Evolutionary conservation across 1,140 invertebrate genomes (phyloP).

Genomic region (Listronotus oregonensis): DNA sequence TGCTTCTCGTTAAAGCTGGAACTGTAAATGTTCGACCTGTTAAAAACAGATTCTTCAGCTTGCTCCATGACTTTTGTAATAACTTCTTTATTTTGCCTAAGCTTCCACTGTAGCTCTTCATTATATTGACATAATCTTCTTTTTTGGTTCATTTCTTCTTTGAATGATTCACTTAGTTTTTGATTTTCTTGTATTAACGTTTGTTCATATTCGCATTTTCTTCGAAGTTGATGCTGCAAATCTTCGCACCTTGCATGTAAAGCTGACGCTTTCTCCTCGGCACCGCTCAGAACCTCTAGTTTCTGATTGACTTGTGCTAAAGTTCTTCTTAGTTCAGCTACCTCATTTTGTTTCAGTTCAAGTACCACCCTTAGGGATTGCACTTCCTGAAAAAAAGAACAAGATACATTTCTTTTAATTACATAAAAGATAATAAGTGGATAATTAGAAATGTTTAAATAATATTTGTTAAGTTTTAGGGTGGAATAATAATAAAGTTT

Average conservation of each 20-base stretch:
- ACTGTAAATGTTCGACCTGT: conserved; percentile 42
- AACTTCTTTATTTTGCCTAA: conserved; percentile 77
- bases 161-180: conserved; percentile 70
- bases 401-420: neutral
- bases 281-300: conserved; percentile 60
- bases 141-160: conserved; percentile 75
- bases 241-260: conserved; percentile 72
- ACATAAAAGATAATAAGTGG: neutral
- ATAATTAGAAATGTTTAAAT: too few relatives aligned
- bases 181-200: conserved; percentile 63
- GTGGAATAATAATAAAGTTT: too few relatives aligned
- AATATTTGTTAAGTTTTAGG: too few relatives aligned
- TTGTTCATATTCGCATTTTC: conserved; percentile 63
- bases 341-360: conserved; percentile 75
- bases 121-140: conserved; percentile 78
- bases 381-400: conserved; percentile 59
- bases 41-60: conserved; percentile 45
- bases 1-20: conserved; percentile 52
- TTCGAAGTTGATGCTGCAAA: conserved; percentile 67
- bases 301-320: conserved; percentile 64
- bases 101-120: conserved; percentile 84
- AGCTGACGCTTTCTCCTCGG: conserved; percentile 60
- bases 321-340: conserved; percentile 69
- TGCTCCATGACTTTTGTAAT: conserved; percentile 55
- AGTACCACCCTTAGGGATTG: conserved; percentile 76